Conservation (phyloP, 2,113 vertebrate species). For the Australoheros scitulus region DNA sequence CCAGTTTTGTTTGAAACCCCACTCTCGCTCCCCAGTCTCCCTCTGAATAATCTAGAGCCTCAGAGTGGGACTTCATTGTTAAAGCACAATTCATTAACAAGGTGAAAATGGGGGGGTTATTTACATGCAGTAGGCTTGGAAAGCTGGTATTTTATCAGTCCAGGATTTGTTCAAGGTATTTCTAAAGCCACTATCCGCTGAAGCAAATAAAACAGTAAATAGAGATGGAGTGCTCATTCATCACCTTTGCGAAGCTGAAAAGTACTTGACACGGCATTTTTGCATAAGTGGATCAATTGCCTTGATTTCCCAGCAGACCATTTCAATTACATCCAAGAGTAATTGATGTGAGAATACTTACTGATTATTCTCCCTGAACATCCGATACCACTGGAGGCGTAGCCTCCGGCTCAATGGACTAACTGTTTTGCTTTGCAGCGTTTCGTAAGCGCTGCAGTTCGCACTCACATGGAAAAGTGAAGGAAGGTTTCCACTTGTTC, state of each 20-base stretch:
- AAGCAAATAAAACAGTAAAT: not conserved
- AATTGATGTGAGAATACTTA: slow-evolving; percentile 13
- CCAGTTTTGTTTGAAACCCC: no score
- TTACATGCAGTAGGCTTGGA: not conserved
- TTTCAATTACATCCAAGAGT: not conserved
- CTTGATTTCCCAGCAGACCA: slow-evolving; percentile 44
- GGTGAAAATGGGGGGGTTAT: not conserved
- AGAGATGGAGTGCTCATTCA: not conserved
- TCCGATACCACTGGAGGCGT: slow-evolving; percentile 51
- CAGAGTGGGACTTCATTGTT: no score
- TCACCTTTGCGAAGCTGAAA: not conserved
- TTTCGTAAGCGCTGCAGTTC: slow-evolving; percentile 45
- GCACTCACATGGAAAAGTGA: not conserved
- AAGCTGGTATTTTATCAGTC: not conserved
- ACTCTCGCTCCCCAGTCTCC: no score
- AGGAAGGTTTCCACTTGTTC: not conserved
- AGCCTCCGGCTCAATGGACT: slow-evolving; percentile 45
- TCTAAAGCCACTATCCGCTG: not conserved
- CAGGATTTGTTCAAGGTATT: not conserved
- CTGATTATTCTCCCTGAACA: not conserved
- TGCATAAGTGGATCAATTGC: slow-evolving; percentile 26
- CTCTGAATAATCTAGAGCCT: not conserved
- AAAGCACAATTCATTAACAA: not conserved
- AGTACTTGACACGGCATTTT: slow-evolving; percentile 35
- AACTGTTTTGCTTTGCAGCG: slow-evolving; percentile 46